Base-by-base conservation (phyloP, 1,140 invertebrate genomes). In the Caerostris extrusa region DNA sequence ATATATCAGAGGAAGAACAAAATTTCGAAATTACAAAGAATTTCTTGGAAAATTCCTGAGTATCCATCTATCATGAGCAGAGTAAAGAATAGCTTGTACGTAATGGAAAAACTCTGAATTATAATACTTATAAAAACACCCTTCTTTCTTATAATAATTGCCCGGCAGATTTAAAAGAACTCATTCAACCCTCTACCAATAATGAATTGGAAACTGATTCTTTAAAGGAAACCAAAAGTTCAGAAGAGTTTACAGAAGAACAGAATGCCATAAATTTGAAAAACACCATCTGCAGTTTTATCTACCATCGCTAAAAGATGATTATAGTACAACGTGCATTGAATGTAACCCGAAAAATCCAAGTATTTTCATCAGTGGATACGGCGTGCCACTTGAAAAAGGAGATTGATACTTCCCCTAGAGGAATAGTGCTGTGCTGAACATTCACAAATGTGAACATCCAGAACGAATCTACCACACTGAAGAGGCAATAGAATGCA, bases 391-490 rank as follows among this genome's bases (percentile, higher is more conserved):
- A 19, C 55, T 56, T 3, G 6, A 10, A 3, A n/a, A 64, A 82
- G 14, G 93, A 94, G 19, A 69, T 58, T 8, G 56, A 85, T 8
- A 10, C 7, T 57, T 19, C 64, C 3, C 87, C 85, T 4, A 17
- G 34, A n/a, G 92, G 92, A 2, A 55, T 90, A 5, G 67, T 94
- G 83, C 58, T 90, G 19, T 94, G 87, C 34, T 94, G 93, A 90
- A 82, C 14, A 85, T 94, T 58, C 57, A 94, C 14, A 94, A 90
- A 69, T 90, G 93, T n/a, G 93, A 81, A 50, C 61, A 90, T 86
- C 93, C 93, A 50, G 93, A 94, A 55, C 64, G 53, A 57, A 90
- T 94, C 10, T 94, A 90, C 53, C 60, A 90, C 6, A 90, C 69
- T 6, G 71, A 90, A 90, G 87, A 90, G 60, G 61, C 34, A 17